Base-by-base conservation (phyloP, 2,797 vertebrate species). In the Lindbergichthys nudifrons region DNA sequence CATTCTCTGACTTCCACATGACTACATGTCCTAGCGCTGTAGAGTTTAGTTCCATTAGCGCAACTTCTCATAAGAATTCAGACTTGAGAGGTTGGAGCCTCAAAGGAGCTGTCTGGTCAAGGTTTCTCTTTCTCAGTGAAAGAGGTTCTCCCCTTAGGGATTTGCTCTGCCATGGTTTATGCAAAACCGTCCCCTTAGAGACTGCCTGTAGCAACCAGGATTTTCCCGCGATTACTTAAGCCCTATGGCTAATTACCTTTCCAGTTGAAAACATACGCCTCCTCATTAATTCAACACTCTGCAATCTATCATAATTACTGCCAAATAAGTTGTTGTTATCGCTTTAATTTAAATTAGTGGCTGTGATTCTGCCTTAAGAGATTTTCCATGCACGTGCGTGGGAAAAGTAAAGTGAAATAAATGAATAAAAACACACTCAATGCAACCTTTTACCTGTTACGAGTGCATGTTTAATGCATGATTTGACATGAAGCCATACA, bases 261-360 rank as follows among this genome's bases (percentile, higher is more conserved):
- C 82, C 80, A 89, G 83, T 88, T 87, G 87, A 91, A 93, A 91
- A 91, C 85, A 91, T 87, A 92, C 65, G 74, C 90, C 87, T 91
- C 79, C 81, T 92, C 87, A 92, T 92, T 92, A 92, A 93, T 92
- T 87, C 85, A 77, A 36, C 86, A 69, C 80, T 79, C 63, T 43
- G 70, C 87, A 75, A 89, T 93, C 82, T 78, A 92, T 93, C 92
- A 90, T 93, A 91, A 94, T 95, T 93, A 90, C 76, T 77, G 80
- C 65, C 90, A 89, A 94, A 92, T 88, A 92, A 90, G 75, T 92
- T 88, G 85, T 92, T 93, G 91, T 88, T 91, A 89, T 90, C 65
- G 39, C 72, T 91, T 91, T 88, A 83, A 92, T 92, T 92, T 83
- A 85, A 88, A 89, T 91, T 84, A 89, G 77, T 74, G 52, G 70